Evolutionary conservation across 1,140 invertebrate species (phyloP), one percentile per base, ranked within the genome.

Genomic region (Bombus superbus): DNA sequence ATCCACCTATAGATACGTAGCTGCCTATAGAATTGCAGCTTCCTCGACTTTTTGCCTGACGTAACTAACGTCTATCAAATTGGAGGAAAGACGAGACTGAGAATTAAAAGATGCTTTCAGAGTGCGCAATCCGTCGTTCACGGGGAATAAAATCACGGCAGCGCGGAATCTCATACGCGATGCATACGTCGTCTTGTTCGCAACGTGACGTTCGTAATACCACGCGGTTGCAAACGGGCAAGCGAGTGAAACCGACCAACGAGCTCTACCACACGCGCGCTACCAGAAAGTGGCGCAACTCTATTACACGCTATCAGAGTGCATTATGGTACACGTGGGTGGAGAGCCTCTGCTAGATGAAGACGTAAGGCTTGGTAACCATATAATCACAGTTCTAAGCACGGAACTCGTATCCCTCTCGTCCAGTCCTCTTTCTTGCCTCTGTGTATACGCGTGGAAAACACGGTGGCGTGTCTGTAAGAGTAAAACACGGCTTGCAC

Each of bases 271-370:
- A 18, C 42, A 66, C 47, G 47, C 47, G 47, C 47, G 47, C 47
- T 22, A 53, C 22, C 88, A 91, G 92, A 91, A 93, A 93, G 83
- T 92, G 87, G 89, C 84, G 89, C 90, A 92, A 92, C 92, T 93
- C 90, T 93, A 94, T 94, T 93, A 93, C 90, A 92, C 88, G 64
- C 81, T 87, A 89, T 72, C 83, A 88, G 81, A 86, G 90, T 91
- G 86, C 91, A 90, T 91, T 92, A 91, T 83, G 88, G 88, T 86
- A 90, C 75, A 76, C 76, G 44, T 84, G 86, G 84, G 88, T 75
- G 82, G 90, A 76, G 78, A 83, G 75, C 81, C 86, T 83, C 81
- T 42, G 83, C 78, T 87, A 87, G 89, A 94, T 93, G 91, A 94
- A 93, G 92, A 92, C 86, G 83, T 93, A 91, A 89, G 85, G 84